Base-by-base conservation (phyloP, 2,888 invertebrate species). In the Timema cristinae region DNA sequence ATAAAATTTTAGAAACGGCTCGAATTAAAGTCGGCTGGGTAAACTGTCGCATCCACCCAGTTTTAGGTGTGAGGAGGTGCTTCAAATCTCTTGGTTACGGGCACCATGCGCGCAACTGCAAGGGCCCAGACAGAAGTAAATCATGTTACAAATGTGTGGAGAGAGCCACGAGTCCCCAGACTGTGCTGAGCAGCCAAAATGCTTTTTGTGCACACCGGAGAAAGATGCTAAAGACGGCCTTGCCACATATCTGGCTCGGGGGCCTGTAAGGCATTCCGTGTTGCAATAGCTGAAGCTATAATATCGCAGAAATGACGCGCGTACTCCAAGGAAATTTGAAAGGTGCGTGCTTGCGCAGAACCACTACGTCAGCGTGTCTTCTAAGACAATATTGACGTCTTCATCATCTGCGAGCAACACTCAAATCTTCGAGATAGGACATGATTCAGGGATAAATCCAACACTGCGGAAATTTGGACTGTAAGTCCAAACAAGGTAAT, bases 181-280 rank as follows among this genome's bases (percentile, higher is more conserved):
- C 54, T 54, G 54, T n/a, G 54, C 54, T 54, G 54, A 54, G n/a
- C 54, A 54, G 54, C 54, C 54, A 54, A 54, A 54, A 11, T 54
- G 54, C 54, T 54, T 54, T 32, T 32, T 32, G 32, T 32, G 32
- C 32, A 32, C 32, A 32, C 32, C 32, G 32, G 32, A 32, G 2
- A 32, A 32, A 32, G 32, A 32, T 32, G 32, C 32, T 32, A 32
- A 32, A 32, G 32, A 32, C 32, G 54, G 11, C 54, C 4, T 11
- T 54, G 11, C 54, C 11, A 54, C 54, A 54, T 54, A 11, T 54
- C 54, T 54, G 54, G 11, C 54, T 54, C 54, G 11, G 54, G 54
- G 54, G 54, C 54, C 54, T 54, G 54, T n/a, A 54, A 54, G 54
- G 4, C 1, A 54, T 54, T 13, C 54, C 54, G 54, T 54, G 54